Base-by-base conservation (phyloP, 2,888 invertebrate genomes). In the Tenthredo livida region DNA sequence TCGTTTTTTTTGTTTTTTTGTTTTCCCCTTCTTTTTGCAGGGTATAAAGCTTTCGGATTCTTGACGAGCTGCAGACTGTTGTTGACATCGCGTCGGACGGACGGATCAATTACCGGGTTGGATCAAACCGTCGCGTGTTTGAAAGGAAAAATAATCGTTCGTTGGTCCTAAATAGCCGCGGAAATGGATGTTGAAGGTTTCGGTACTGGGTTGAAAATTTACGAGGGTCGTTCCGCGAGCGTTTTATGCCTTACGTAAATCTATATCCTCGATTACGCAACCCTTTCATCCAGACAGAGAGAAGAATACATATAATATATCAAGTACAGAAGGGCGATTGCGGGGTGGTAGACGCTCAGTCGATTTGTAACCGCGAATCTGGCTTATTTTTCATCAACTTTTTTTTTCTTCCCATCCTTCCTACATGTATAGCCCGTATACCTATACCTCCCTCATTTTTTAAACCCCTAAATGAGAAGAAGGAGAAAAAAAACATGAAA, bases 301-400 rank as follows among this genome's bases (percentile, higher is more conserved):
- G 80, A 61, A 80, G 65, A 80, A 80, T 58, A 80, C 80, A 61
- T 54, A 77, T 29, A 54, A 77, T 77, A 77, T 21, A 77, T 77
- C 77, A 77, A 77, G 77, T 77, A 73, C 72, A 43, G 77, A 77
- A 77, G 77, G 50, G 80, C 21, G 61, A 37, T 21, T 15, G 29
- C 54, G 77, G 54, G 61, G 61, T 37, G 58, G 12, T 7, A 78
- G 58, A 78, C 7, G 80, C 61, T 77, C 80, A 85, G 84, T 84
- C 87, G 88, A 90, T 90, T 89, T 88, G 84, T 85, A 87, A 90
- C 90, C 89, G 87, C 88, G 86, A 83, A 85, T 85, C 84, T 84
- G 84, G 77, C 78, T 86, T 85, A 86, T 67, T 87, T 86, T 87
- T 87, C 87, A 88, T 87, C 85, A 85, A 85, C 61, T 73, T 80